Evolutionary conservation across 2,888 invertebrate species (phyloP).

Genomic region (Drosophila hawaiiensis): DNA sequence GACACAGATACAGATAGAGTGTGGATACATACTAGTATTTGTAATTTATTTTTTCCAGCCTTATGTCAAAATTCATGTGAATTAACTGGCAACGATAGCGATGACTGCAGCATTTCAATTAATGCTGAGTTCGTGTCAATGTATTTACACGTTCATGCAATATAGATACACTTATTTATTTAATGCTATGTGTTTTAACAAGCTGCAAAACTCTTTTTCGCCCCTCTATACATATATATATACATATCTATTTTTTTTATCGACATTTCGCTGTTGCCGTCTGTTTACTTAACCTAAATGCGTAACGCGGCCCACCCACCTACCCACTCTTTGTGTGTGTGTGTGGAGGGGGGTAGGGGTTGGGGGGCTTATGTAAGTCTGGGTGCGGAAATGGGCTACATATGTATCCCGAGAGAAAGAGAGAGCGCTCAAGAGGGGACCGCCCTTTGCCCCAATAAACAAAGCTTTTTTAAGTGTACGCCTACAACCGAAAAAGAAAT

Average conservation of each 20-base stretch:
- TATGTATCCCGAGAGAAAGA: constrained; percentile 19
- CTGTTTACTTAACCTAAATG: constrained; percentile 77
- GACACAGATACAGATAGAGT: not conserved
- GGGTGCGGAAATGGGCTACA: constrained; percentile 75
- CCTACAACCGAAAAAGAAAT: constrained; percentile 23
- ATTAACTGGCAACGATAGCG: constrained; percentile 68
- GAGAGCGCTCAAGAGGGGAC: constrained; percentile 8
- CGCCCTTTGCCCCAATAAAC: constrained; percentile 55
- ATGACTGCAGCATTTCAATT: constrained; percentile 78
- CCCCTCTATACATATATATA: not conserved
- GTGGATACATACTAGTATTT: constrained; percentile 45
- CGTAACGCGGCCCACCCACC: constrained; percentile 19
- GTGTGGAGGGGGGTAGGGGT: not conserved
- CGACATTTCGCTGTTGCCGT: constrained; percentile 59
- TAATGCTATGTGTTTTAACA: constrained; percentile 20
- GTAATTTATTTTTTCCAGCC: constrained; percentile 47
- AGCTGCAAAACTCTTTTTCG: constrained; percentile 35
- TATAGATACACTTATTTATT: constrained; percentile 25
- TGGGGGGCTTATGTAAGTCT: constrained; percentile 63
- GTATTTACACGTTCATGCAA: constrained; percentile 33
- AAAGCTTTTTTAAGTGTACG: constrained; percentile 65
- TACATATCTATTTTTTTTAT: constrained; percentile 47
- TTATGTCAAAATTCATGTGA: constrained; percentile 75
- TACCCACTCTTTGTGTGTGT: not conserved
- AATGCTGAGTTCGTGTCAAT: constrained; percentile 71